Evolutionary conservation across 1,140 invertebrate species (phyloP).

Genomic region (Drosophila rufa): DNA sequence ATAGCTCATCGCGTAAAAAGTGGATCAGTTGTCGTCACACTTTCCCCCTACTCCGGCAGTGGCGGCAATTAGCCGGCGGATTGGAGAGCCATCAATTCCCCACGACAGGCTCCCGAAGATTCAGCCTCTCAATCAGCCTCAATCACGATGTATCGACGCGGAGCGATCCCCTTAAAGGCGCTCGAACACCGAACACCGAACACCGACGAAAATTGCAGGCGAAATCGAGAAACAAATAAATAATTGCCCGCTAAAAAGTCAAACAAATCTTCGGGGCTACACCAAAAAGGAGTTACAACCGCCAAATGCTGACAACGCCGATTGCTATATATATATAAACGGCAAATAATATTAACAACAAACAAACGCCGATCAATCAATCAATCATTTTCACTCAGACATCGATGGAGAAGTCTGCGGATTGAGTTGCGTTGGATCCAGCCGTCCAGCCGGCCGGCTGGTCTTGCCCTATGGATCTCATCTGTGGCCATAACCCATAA

Average conservation of each 20-base stretch:
- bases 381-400: constrained; percentile 81
- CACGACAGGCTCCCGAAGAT: constrained; percentile 7
- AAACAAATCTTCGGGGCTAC: constrained; percentile 69
- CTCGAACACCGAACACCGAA: constrained; percentile 11
- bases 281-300: constrained; percentile 77
- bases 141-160: constrained; percentile 26
- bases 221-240: constrained; percentile 74
- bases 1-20: constrained; percentile 32
- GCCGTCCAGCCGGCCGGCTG: constrained; percentile 6
- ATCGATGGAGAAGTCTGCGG: constrained; percentile 43
- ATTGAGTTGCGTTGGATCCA: constrained; percentile 36
- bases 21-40: constrained; percentile 51
- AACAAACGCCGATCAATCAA: constrained; percentile 72
- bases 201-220: constrained; percentile 72
- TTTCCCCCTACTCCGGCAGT: constrained; percentile 29
- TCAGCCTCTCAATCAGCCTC: constrained; percentile 35
- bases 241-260: constrained; percentile 71
- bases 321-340: constrained; percentile 46
- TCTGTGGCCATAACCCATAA: constrained; percentile 79
- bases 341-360: constrained; percentile 37
- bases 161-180: constrained; percentile 58
- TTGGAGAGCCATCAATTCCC: constrained; percentile 44
- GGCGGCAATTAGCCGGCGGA: constrained; percentile 39
- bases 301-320: constrained; percentile 47
- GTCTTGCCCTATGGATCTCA: constrained; percentile 79